Evolutionary conservation across 2,888 invertebrate species (phyloP).

Genomic region (Orthosia gothica): DNA sequence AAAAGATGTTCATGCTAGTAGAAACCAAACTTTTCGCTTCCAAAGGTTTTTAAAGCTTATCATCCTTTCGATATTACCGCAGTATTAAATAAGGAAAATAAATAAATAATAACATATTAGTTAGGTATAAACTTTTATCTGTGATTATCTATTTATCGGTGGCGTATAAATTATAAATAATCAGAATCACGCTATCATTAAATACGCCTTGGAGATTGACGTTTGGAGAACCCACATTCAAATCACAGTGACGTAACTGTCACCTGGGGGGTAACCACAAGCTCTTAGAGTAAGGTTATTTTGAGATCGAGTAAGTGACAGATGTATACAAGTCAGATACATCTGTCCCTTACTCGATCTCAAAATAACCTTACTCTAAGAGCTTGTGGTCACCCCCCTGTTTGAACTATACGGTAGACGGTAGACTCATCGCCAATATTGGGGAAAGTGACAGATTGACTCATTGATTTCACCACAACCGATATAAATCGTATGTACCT

Average conservation of each 20-base stretch:
- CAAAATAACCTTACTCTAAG: too few species aligned
- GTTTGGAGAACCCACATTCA: constrained; percentile 29
- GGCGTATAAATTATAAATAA: constrained; percentile 15
- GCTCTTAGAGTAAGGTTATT: too few species aligned
- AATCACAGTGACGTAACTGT: constrained; percentile 45
- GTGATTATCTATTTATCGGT: not conserved
- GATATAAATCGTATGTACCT: constrained; percentile 10
- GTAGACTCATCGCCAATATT: constrained; percentile 13
- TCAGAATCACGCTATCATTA: constrained; percentile 6
- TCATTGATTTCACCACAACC: constrained; percentile 39
- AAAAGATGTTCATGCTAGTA: not conserved
- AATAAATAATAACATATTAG: not conserved
- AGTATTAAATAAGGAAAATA: not conserved
- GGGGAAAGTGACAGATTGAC: constrained; percentile 35
- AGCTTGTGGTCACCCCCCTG: too few species aligned
- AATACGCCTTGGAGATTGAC: not conserved
- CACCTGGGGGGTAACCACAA: too few species aligned
- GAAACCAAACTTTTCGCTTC: not conserved
- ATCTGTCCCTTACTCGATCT: too few species aligned
- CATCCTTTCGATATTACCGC: not conserved
- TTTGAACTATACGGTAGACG: constrained; percentile 25
- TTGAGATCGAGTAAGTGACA: too few species aligned
- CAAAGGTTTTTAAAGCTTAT: not conserved
- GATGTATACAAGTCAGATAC: too few species aligned
- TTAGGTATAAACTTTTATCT: not conserved